Percentiles rank a stretch among this genome's conserved stretches.
These are phyloP conservation scores for Caenorhabditis sp. DNA, from an alignment of 2,888 invertebrate species.

Conservation along the genomic window DNA sequence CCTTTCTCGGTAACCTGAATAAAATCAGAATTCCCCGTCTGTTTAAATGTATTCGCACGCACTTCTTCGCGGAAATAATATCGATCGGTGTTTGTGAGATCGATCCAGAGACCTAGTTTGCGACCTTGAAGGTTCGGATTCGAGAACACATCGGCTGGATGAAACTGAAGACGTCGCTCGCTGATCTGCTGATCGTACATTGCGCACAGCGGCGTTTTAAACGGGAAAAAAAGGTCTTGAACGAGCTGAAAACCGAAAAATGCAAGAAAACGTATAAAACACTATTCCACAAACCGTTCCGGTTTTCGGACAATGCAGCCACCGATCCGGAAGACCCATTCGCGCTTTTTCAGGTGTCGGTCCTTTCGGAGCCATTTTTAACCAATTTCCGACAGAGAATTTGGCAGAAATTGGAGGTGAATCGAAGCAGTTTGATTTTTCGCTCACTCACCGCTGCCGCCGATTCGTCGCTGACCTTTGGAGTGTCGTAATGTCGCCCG, in stretches of 20 bases:
- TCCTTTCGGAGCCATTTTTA: slow-evolving; percentile 54
- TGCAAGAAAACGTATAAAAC: slow-evolving; percentile 44
- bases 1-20: slow-evolving; percentile 79
- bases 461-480: too few relatives aligned
- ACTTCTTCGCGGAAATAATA: slow-evolving; percentile 91
- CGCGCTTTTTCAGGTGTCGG: slow-evolving; percentile 68
- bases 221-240: slow-evolving; percentile 90
- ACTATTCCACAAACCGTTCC: slow-evolving; percentile 79
- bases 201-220: slow-evolving; percentile 92
- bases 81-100: slow-evolving; percentile 93
- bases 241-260: slow-evolving; percentile 61
- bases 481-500: too few relatives aligned
- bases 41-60: neutral
- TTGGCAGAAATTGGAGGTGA: slow-evolving; percentile 1
- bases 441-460: too few relatives aligned
- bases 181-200: slow-evolving; percentile 90
- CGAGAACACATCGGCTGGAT: slow-evolving; percentile 88
- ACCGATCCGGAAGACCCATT: slow-evolving; percentile 80
- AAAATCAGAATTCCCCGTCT: slow-evolving; percentile 9
- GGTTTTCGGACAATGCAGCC: slow-evolving; percentile 81
- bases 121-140: slow-evolving; percentile 78
- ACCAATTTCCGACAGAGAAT: slow-evolving; percentile 5
- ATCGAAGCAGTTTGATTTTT: too few relatives aligned
- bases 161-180: slow-evolving; percentile 86
- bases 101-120: slow-evolving; percentile 94